Evolutionary conservation across 2,113 vertebrate species (phyloP), one percentile per base, ranked within the genome.

Genomic region (Lipotes vexillifer): DNA sequence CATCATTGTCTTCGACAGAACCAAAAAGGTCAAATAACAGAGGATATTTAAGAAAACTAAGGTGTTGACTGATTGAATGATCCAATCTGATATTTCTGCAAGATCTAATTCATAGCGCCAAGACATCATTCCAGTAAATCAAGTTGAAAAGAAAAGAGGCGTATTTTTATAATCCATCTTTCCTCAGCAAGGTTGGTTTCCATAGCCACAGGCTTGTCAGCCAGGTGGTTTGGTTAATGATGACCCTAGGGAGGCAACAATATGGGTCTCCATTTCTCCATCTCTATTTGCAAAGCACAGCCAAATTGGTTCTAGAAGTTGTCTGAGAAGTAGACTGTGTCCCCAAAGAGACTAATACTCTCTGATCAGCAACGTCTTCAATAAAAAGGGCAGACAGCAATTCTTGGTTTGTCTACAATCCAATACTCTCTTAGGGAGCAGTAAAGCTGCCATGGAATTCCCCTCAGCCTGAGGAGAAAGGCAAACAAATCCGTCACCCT

Each of bases 41-140:
- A 97, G 46, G 25, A 71, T 89, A 95, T 98, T 97, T 90, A 93
- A 98, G 88, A 82, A 95, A 98, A 20, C 92, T 82, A 96, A 96
- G 41, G 63, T 91, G 90, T 44, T 92, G 86, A 71, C 84, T 92
- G 61, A 96, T 95, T 90, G 97, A 94, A 84, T 88, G 33, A 95
- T 92, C 31, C 82, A 75, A 97, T 49, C 11, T 89, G 68, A 20
- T 95, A 96, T 72, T 97, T 95, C 68, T 93, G 18, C 38, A 97
- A 72, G 55, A 74, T 92, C 52, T 88, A 93, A 97, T 94, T 97
- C 83, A 95, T 41, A 38, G 44, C n/a, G 68, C 69, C 52, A 95
- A 94, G 49, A 38, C 77, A 36, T 97, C 77, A 69, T 96, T 96
- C 81, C 96, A 97, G 46, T 81, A 97, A 97, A 96, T 38, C 49